A percentile compares a stretch with the other conserved stretches of the same genome.
Evolutionary conservation across 2,797 vertebrate genomes (phyloP).

Genomic region (Cheirogaleus major): DNA sequence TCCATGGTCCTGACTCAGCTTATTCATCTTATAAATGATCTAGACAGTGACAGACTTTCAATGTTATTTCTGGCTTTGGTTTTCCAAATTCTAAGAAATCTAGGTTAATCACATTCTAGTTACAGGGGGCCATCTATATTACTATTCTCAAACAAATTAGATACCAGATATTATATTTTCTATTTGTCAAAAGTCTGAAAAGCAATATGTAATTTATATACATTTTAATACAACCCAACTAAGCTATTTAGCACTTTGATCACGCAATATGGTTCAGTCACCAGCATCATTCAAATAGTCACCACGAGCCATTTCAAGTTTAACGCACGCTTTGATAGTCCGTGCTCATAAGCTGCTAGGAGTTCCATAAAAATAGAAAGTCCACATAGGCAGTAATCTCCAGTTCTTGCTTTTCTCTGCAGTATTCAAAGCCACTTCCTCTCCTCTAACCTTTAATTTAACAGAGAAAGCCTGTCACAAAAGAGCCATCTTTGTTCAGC

Average conservation of each 20-base stretch:
- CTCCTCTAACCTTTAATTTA: conserved; percentile 53
- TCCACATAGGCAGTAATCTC: background rate
- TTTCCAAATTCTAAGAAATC: background rate
- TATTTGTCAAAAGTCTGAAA: background rate
- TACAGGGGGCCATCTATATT: background rate
- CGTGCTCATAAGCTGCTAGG: background rate
- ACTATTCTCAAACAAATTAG: background rate
- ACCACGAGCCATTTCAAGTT: background rate
- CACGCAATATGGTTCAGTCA: background rate
- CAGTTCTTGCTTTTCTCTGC: background rate
- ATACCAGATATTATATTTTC: background rate
- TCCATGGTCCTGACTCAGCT: background rate
- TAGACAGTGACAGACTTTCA: background rate
- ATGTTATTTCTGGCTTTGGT: background rate
- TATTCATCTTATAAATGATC: background rate
- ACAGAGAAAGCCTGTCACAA: conserved; percentile 61
- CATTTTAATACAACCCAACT: background rate
- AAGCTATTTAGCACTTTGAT: background rate
- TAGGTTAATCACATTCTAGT: background rate
- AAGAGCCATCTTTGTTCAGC: conserved; percentile 7
- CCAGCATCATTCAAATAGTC: background rate
- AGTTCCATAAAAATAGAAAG: conserved; percentile 23
- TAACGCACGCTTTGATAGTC: background rate
- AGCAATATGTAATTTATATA: background rate
- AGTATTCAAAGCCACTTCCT: conserved; percentile 16